phyloP scores from a whole-genome alignment of 1,140 invertebrate species.

The Andricus grossulariae region DNA sequence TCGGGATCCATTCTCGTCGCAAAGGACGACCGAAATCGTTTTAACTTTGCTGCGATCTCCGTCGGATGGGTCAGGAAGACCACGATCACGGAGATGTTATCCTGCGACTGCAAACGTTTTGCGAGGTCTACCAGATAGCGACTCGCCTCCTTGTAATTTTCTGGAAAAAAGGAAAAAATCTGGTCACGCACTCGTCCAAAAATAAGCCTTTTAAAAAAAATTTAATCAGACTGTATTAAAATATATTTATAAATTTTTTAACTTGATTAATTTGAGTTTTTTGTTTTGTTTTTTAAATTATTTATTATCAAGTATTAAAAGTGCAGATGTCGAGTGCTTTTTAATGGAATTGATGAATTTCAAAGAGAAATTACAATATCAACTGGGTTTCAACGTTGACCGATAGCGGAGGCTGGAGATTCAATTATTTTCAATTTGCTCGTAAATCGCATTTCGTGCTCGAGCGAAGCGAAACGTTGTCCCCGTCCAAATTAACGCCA shows the following conservation, averaged over 20 bases:
- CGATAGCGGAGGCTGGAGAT: not conserved
- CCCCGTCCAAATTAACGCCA: slow-evolving; percentile 4
- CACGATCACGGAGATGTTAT: slow-evolving; percentile 93
- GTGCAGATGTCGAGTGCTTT: not conserved
- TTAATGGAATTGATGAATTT: not conserved
- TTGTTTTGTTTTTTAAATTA: too few species aligned
- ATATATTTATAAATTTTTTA: too few species aligned
- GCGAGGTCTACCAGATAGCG: slow-evolving; percentile 83
- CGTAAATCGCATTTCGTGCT: slow-evolving; percentile 41
- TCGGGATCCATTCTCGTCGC: slow-evolving; percentile 27
- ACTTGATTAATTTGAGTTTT: too few species aligned
- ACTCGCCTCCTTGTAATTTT: slow-evolving; percentile 80
- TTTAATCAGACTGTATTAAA: too few species aligned
- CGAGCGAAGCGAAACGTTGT: not conserved
- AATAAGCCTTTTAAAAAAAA: too few species aligned
- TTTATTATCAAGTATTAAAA: too few species aligned
- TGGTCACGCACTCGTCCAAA: too few species aligned
- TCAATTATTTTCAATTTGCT: slow-evolving; percentile 41
- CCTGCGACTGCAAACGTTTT: slow-evolving; percentile 85
- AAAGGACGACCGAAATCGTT: slow-evolving; percentile 21
- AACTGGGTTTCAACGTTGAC: not conserved
- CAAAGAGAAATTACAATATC: slow-evolving; percentile 6
- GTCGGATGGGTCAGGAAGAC: slow-evolving; percentile 87
- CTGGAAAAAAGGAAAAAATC: slow-evolving; percentile 72
- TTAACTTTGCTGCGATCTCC: slow-evolving; percentile 77